Conservation (phyloP, 1,140 invertebrate genomes). For the Cydia amplana region DNA sequence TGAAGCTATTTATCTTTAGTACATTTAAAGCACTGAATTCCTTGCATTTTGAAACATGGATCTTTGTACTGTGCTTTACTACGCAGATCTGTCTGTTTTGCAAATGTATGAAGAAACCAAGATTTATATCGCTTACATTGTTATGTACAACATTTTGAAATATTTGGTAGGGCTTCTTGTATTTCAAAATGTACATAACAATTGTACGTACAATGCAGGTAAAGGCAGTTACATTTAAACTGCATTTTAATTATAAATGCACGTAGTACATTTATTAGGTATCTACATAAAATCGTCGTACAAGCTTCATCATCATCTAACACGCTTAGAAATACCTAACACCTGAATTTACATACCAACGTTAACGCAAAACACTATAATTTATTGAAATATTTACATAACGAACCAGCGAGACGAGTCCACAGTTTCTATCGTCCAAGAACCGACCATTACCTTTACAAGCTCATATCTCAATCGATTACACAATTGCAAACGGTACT, state of each 20-base stretch:
- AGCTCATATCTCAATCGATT: slow-evolving; percentile 9
- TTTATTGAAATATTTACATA: slow-evolving; percentile 63
- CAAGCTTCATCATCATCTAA: background rate
- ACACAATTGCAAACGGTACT: background rate
- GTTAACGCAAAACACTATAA: slow-evolving; percentile 50
- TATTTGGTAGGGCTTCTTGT: too few relatives aligned
- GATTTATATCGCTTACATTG: background rate
- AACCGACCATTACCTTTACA: background rate
- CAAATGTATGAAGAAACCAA: background rate
- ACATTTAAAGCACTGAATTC: slow-evolving; percentile 36
- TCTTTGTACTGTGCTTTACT: slow-evolving; percentile 1
- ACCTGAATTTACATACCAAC: slow-evolving; percentile 41
- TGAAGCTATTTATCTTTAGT: slow-evolving; percentile 58
- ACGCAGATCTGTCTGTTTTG: background rate
- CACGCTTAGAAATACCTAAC: slow-evolving; percentile 37
- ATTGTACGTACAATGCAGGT: too few relatives aligned
- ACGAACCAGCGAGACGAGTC: slow-evolving; percentile 56
- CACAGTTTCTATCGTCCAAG: slow-evolving; percentile 45
- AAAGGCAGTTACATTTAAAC: background rate
- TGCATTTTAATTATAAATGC: too few relatives aligned
- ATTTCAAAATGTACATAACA: too few relatives aligned
- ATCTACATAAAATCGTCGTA: background rate
- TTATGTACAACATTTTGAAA: background rate
- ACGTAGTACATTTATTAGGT: background rate
- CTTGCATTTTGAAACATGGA: slow-evolving; percentile 20